Conservation (phyloP, 1,140 invertebrate genomes). For the Drosophila subpulchrella region DNA sequence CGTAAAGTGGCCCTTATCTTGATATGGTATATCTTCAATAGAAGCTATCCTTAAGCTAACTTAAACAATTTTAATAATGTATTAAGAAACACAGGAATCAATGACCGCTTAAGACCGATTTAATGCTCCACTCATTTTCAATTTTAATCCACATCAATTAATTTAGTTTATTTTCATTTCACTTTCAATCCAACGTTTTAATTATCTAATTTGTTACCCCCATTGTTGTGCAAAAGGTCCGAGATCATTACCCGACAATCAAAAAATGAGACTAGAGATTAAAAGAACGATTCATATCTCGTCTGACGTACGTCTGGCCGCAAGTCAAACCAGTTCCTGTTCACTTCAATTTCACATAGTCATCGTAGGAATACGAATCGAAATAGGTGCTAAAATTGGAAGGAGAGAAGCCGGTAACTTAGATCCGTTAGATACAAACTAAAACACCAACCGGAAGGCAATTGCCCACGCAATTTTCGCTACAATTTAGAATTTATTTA, state of each 20-base stretch:
- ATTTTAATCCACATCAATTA: conserved; percentile 55
- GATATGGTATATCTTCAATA: background rate
- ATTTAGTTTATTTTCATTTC: conserved; percentile 28
- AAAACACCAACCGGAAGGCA: conserved; percentile 55
- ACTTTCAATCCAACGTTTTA: conserved; percentile 58
- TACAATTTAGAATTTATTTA: no score
- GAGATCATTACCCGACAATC: conserved; percentile 47
- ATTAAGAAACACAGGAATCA: conserved; percentile 37
- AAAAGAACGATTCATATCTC: conserved; percentile 48
- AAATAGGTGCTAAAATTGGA: conserved; percentile 9
- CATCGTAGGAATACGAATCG: conserved; percentile 47
- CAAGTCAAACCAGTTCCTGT: conserved; percentile 62
- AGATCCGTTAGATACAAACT: conserved; percentile 46
- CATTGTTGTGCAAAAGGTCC: conserved; percentile 20
- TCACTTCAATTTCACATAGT: conserved; percentile 35
- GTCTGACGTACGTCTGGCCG: conserved; percentile 70
- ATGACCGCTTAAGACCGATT: conserved; percentile 48
- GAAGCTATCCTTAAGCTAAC: conserved; percentile 4
- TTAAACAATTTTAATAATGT: conserved; percentile 1
- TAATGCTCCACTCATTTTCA: conserved; percentile 34
- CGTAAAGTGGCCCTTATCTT: background rate
- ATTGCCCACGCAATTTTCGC: conserved; percentile 2
- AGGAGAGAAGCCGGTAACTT: conserved; percentile 50
- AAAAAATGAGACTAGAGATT: conserved; percentile 31
- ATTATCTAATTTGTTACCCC: conserved; percentile 49